A percentile compares a stretch with the other conserved stretches of the same genome.
Evolutionary conservation across 2,888 invertebrate genomes (phyloP).

Genomic region (Epinotia bilunana): DNA sequence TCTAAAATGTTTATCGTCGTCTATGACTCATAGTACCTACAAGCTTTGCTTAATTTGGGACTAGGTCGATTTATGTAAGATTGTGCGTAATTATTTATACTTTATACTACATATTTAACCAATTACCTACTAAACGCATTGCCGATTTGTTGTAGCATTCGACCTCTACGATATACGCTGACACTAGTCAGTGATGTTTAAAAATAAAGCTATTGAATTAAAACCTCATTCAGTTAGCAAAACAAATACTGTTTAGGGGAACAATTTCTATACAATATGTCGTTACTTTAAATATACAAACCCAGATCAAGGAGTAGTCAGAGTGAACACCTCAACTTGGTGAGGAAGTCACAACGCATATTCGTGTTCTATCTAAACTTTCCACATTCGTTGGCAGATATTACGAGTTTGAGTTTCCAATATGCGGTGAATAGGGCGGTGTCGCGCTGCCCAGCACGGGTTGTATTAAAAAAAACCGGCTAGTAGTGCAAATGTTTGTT

Average conservation of each 20-base stretch:
- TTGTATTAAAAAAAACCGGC: conserved; percentile 5
- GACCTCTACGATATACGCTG: conserved; percentile 1
- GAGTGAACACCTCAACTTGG: background rate
- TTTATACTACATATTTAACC: background rate
- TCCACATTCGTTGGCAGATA: conserved; percentile 34
- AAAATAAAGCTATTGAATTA: conserved; percentile 37
- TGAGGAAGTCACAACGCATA: conserved; percentile 3
- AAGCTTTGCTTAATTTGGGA: too few relatives aligned
- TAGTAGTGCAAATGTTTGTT: background rate
- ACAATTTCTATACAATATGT: conserved; percentile 13
- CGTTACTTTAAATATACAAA: background rate
- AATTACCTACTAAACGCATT: background rate
- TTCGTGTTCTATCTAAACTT: conserved; percentile 29
- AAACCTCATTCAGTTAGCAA: conserved; percentile 30
- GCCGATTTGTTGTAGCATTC: background rate
- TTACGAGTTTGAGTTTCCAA: conserved; percentile 9
- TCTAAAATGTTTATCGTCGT: too few relatives aligned
- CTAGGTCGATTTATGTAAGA: too few relatives aligned
- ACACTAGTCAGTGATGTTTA: conserved; percentile 36
- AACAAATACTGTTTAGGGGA: conserved; percentile 23
- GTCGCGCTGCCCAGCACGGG: background rate
- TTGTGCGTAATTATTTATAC: too few relatives aligned
- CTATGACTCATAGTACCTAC: too few relatives aligned
- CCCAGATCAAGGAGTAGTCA: background rate
- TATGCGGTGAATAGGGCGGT: conserved; percentile 21